Base-by-base conservation (phyloP, 2,888 invertebrate genomes). In the Eurytoma adleriae region DNA sequence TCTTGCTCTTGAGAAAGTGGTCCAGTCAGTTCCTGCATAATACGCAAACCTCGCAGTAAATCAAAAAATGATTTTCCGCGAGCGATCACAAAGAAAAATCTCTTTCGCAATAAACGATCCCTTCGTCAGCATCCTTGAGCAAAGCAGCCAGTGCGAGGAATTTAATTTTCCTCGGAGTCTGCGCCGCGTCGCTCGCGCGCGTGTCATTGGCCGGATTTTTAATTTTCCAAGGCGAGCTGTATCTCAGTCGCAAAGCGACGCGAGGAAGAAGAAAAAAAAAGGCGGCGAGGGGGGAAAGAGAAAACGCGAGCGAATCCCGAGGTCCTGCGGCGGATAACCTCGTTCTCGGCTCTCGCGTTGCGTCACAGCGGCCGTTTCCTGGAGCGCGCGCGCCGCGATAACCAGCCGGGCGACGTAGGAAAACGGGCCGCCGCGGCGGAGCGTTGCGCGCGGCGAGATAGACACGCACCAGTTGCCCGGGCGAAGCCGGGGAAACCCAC, bases 401-500 rank as follows among this genome's bases (percentile, higher is more conserved):
- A 84, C 74, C 80, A 79, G 76, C 79, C 56, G 59, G 73, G 20
- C 12, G 40, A 40, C 77, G 80, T n/a, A 81, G 82, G 82, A 84
- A 79, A 84, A 83, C 82, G 80, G 80, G 83, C 84, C 82, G 10
- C 14, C 56, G 61, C 84, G 80, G 13, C n/a, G 40, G 40, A 40
- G 40, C 40, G 40, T 40, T 30, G 61, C 78, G n/a, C 75, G 82
- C 68, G 18, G n/a, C n/a, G n/a, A 84, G 83, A 85, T 85, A 84
- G 85, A 84, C 83, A 85, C 81, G 85, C 85, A 85, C 85, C 82
- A 86, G 84, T 86, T 85, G 73, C 48, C 67, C 62, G 80, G 79
- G 77, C n/a, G 82, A 84, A 82, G 78, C 78, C 83, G 78, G 73
- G 82, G 81, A 84, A 85, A 83, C 83, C 84, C 83, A 85, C 85